Conservation (phyloP, 2,113 vertebrate species). For the Pelvicachromis taeniatus region DNA sequence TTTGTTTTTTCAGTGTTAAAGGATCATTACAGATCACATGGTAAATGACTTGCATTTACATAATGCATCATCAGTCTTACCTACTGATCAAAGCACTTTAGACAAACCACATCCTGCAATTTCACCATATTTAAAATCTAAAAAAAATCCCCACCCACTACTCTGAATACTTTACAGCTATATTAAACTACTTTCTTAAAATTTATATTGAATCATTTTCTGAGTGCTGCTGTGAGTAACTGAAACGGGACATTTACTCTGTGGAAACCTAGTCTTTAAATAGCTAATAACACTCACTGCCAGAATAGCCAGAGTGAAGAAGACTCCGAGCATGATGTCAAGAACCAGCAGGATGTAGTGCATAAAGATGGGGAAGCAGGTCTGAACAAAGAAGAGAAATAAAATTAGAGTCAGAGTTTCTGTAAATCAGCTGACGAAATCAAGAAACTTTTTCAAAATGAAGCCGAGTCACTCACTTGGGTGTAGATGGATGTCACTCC, state of each 20-base stretch:
- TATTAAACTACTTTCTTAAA: neutral
- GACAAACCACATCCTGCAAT: neutral
- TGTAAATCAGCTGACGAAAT: neutral
- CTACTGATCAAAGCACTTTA: neutral
- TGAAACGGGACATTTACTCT: neutral
- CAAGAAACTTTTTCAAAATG: neutral
- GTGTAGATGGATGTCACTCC: neutral
- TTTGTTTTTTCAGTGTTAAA: neutral
- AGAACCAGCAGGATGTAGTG: accelerated
- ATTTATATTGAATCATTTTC: neutral
- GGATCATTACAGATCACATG: neutral
- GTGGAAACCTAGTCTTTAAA: neutral
- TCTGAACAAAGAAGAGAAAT: neutral
- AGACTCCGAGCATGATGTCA: neutral
- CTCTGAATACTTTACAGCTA: neutral
- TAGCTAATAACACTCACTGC: slow-evolving; percentile 25
- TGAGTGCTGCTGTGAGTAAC: neutral
- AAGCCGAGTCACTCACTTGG: neutral
- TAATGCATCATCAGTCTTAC: neutral
- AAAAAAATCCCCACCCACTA: neutral
- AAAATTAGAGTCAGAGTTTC: neutral
- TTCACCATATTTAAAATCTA: neutral
- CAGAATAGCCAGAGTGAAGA: slow-evolving; percentile 24
- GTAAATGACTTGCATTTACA: neutral
- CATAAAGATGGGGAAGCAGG: slow-evolving; percentile 36